Base-by-base conservation (phyloP, 2,888 invertebrate genomes). In the Drosophila dives region DNA sequence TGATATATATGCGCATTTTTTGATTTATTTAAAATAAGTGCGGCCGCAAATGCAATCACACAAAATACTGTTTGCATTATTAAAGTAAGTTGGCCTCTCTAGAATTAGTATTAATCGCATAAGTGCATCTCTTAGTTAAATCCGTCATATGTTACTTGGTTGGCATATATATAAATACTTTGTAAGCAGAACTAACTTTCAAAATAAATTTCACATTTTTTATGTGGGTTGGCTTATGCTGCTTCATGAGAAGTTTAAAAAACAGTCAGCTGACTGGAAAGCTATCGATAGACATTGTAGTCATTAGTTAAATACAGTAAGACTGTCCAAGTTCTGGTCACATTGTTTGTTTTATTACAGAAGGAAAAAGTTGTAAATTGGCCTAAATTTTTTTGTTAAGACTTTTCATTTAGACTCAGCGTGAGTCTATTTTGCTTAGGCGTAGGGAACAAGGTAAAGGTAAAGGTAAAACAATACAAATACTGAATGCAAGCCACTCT, bases 331-430 rank as follows among this genome's bases (percentile, higher is more conserved):
- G 5, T 4, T 5, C 2, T 58, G 67, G 64, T 26, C 65, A 77
- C 77, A 66, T 63, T 73, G 12, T 34, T 53, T 59, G 15, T n/a
- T 33, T 40, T 58, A 51, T 63, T 68, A 62, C 23, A 63, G 70
- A 50, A 61, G 58, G 60, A n/a, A 76, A 77, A 63, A 58, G 53
- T 72, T 60, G 72, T 65, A 77, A 50, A 61, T 59, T 75, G 78
- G 51, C 60, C 63, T 64, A 75, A 68, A 64, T 69, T 66, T 66
- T 62, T 64, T 62, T 63, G 38, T 55, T 63, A 50, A 42, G 60
- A 63, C 17, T 61, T 55, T 60, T 62, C 45, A 38, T 51, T 66
- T 54, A 26, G 17, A 33, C 26, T 63, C 23, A 51, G 51, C n/a
- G 54, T 38, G 67, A 58, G 55, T 50, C 34, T 12, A 32, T 20